Percentiles rank a stretch among this genome's conserved stretches.
These are phyloP conservation scores for Ictidomys tridecemlineatus DNA, from an alignment of 2,113 vertebrate species.

Conservation along the genomic window DNA sequence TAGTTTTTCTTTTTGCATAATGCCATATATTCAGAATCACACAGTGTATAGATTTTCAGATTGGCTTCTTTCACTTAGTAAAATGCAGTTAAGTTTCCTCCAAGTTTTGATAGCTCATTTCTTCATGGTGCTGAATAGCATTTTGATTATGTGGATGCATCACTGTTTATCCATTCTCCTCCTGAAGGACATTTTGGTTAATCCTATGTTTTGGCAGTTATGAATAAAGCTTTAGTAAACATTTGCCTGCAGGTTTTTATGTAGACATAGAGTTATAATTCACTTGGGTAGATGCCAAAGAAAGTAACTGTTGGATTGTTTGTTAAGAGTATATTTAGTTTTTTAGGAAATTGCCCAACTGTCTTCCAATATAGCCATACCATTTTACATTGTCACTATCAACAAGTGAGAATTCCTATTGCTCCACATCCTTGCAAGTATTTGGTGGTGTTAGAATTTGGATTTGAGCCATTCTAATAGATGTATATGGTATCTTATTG, in stretches of 20 bases:
- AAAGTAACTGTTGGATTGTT: not conserved
- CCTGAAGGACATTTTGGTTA: not conserved
- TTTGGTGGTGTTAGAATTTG: not conserved
- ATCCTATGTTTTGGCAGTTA: not conserved
- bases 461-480: not conserved
- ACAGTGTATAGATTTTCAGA: not conserved
- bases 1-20: not conserved
- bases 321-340: not conserved
- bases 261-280: constrained; percentile 6
- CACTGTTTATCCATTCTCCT: not conserved
- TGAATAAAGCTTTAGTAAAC: not conserved
- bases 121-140: not conserved
- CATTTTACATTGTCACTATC: not conserved
- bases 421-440: not conserved
- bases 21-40: not conserved
- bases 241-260: not conserved
- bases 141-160: not conserved
- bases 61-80: not conserved
- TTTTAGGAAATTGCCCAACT: not conserved
- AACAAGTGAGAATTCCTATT: not conserved
- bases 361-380: not conserved
- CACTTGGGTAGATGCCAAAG: not conserved
- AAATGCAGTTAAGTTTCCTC: not conserved
- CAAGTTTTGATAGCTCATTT: not conserved
- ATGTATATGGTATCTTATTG: not conserved